These are phyloP conservation scores for Limnodromus scolopaceus DNA, from an alignment of 2,797 vertebrate genomes.

Conservation along the genomic window DNA sequence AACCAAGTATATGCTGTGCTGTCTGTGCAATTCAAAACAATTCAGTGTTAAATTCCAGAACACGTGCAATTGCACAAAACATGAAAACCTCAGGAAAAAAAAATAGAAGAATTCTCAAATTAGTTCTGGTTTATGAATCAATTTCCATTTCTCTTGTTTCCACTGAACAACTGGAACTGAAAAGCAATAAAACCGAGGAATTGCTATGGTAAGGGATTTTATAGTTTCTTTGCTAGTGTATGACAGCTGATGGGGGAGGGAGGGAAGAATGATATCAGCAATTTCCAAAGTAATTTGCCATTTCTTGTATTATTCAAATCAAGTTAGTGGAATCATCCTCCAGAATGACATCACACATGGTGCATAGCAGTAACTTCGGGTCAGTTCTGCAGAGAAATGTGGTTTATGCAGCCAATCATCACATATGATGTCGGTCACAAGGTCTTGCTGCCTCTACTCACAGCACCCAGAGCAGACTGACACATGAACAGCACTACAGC, in stretches of 20 bases:
- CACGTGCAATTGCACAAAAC: not conserved
- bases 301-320: not conserved
- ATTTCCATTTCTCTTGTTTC: constrained; percentile 22
- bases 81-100: not conserved
- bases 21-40: not conserved
- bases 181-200: not conserved
- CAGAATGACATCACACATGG: not conserved
- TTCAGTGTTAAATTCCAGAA: constrained; percentile 21
- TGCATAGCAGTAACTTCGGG: not conserved
- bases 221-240: not conserved
- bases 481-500: not conserved
- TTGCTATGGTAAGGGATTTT: not conserved
- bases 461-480: not conserved
- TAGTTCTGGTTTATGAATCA: constrained; percentile 52
- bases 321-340: not conserved
- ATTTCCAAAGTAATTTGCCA: not conserved
- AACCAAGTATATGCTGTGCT: not conserved
- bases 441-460: not conserved
- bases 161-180: constrained; percentile 15
- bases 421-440: not conserved
- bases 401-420: not conserved
- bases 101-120: constrained; percentile 2
- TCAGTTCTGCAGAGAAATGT: not conserved
- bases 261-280: not conserved
- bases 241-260: not conserved